Conservation (phyloP, 2,797 vertebrate genomes). For the Alca torda region DNA sequence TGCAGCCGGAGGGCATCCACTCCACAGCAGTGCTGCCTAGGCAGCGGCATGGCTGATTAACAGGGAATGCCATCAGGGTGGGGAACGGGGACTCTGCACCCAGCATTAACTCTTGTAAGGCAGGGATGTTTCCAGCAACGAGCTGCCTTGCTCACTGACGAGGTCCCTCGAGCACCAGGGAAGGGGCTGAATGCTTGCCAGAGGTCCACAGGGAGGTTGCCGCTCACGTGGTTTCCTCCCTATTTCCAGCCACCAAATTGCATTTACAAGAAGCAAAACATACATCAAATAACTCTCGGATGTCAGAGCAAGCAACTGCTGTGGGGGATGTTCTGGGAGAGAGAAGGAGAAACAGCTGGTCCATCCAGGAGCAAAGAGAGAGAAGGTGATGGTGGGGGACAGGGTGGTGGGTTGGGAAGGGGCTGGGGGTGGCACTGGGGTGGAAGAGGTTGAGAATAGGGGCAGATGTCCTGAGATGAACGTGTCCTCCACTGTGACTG, state of each 20-base stretch:
- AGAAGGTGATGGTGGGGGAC: background rate
- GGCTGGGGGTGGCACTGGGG: background rate
- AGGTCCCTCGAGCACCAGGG: background rate
- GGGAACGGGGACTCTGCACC: background rate
- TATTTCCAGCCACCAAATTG: conserved; percentile 27
- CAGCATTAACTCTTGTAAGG: background rate
- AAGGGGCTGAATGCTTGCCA: background rate
- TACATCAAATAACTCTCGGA: background rate
- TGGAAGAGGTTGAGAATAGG: background rate
- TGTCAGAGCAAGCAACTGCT: conserved; percentile 11
- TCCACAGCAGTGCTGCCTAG: background rate
- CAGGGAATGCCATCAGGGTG: background rate
- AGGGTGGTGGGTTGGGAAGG: background rate
- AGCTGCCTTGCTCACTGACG: background rate
- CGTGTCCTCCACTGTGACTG: background rate
- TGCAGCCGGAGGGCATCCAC: rapidly evolving
- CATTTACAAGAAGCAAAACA: conserved; percentile 33
- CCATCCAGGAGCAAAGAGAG: background rate
- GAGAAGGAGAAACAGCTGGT: background rate
- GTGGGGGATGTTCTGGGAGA: background rate
- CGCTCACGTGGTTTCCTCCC: background rate
- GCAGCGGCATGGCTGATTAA: background rate
- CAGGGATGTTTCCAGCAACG: background rate
- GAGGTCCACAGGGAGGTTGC: background rate
- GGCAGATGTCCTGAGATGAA: background rate